Percentiles rank a stretch among this genome's conserved stretches.
Conservation (phyloP, 2,113 vertebrate genomes). For the Nibea albiflora region DNA sequence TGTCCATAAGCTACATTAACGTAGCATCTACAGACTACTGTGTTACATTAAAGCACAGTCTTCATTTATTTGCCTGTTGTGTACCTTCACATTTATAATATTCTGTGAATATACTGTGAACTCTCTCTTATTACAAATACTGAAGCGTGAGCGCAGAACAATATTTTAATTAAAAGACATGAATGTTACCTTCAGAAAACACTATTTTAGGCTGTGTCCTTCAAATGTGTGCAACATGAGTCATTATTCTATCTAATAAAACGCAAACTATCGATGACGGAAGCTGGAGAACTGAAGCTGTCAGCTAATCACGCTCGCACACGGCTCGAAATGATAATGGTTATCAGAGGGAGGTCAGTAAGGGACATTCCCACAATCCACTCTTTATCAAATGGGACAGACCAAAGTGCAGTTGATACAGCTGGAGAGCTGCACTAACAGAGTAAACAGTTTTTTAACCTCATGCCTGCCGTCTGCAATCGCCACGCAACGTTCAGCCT, state of each 20-base stretch:
- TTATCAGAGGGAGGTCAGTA: not conserved
- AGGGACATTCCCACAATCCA: not conserved
- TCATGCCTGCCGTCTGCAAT: not conserved
- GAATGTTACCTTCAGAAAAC: not conserved
- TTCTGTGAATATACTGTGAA: no score
- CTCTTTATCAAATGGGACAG: constrained; percentile 19
- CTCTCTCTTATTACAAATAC: no score
- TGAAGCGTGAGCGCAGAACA: no score
- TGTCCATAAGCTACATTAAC: no score
- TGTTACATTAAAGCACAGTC: no score
- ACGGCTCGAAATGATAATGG: not conserved
- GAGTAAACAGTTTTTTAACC: constrained; percentile 36
- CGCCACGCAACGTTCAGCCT: not conserved
- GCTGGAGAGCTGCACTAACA: constrained; percentile 17
- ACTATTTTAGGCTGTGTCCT: no score
- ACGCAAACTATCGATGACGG: not conserved
- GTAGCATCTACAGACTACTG: no score
- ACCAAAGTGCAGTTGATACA: constrained; percentile 48
- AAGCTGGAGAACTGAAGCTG: not conserved
- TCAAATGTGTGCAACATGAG: not conserved
- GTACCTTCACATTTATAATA: no score
- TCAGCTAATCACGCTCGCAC: not conserved
- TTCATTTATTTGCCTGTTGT: no score
- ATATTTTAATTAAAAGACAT: not conserved
- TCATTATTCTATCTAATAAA: not conserved